phyloP scores from a whole-genome alignment of 2,888 invertebrate genomes.

The Apoda limacodes region DNA sequence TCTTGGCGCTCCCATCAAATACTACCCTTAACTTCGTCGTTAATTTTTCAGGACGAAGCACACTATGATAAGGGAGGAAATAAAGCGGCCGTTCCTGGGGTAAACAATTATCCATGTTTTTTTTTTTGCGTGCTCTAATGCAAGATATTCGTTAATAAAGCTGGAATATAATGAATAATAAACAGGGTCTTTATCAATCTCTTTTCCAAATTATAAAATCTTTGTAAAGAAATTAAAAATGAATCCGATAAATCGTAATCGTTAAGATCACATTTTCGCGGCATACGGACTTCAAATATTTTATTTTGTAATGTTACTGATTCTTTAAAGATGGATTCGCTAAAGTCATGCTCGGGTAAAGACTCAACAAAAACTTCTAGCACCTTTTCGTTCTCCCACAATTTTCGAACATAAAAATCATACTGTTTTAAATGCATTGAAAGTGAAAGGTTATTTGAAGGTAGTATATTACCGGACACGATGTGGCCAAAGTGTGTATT shows the following conservation, averaged over 20 bases:
- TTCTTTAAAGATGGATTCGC: conserved; percentile 1
- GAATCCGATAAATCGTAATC: background rate
- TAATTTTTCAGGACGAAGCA: too few relatives aligned
- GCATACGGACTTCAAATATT: conserved; percentile 2
- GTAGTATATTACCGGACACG: background rate
- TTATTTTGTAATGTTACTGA: background rate
- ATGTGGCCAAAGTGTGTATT: background rate
- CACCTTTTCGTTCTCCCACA: background rate
- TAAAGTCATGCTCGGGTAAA: background rate
- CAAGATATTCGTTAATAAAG: conserved; percentile 2
- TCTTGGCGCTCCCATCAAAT: too few relatives aligned
- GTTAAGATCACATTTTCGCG: too few relatives aligned
- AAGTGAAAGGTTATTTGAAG: too few relatives aligned
- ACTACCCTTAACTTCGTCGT: too few relatives aligned
- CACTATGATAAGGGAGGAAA: conserved; percentile 1
- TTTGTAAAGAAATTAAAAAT: conserved; percentile 2
- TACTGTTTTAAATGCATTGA: too few relatives aligned
- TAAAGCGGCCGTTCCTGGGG: background rate
- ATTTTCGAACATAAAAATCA: background rate
- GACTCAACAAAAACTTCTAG: background rate
- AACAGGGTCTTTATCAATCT: conserved; percentile 2
- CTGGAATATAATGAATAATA: conserved; percentile 3
- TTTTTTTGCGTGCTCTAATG: conserved; percentile 4
- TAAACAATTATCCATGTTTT: conserved; percentile 2
- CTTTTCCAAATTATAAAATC: conserved; percentile 4